Percentiles rank a stretch among this genome's conserved stretches.
These are phyloP conservation scores for Drosophila melanosoma DNA, from an alignment of 2,888 invertebrate species.

Conservation along the genomic window DNA sequence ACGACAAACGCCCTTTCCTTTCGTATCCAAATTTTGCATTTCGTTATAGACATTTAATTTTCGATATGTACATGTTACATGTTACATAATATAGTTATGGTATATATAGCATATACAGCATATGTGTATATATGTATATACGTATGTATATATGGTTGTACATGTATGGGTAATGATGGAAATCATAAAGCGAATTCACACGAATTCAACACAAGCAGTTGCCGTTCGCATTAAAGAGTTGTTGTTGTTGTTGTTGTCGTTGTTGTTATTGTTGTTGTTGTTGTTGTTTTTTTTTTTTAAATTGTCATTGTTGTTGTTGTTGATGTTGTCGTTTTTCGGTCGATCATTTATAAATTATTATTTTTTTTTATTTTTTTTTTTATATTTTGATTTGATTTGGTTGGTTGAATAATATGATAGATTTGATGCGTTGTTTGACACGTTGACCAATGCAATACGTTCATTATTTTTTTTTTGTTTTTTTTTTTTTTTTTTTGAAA, in stretches of 20 bases:
- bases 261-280: slow-evolving; percentile 4
- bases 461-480: slow-evolving; percentile 4
- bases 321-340: slow-evolving; percentile 57
- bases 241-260: slow-evolving; percentile 53
- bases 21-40: slow-evolving; percentile 83
- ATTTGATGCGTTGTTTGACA: slow-evolving; percentile 55
- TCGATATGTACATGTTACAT: slow-evolving; percentile 58
- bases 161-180: slow-evolving; percentile 68
- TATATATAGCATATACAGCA: slow-evolving; percentile 27
- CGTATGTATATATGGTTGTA: slow-evolving; percentile 41
- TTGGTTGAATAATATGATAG: slow-evolving; percentile 24
- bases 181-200: slow-evolving; percentile 69
- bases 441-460: slow-evolving; percentile 55
- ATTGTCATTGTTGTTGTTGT: slow-evolving; percentile 32
- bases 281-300: slow-evolving; percentile 20
- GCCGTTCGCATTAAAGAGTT: slow-evolving; percentile 70
- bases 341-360: slow-evolving; percentile 32
- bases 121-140: slow-evolving; percentile 21
- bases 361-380: slow-evolving; percentile 14
- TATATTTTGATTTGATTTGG: slow-evolving; percentile 23
- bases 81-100: slow-evolving; percentile 45
- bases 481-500: slow-evolving; percentile 28
- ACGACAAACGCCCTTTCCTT: slow-evolving; percentile 86
- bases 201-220: slow-evolving; percentile 71
- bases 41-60: slow-evolving; percentile 53